phyloP scores from a whole-genome alignment of 2,113 vertebrate genomes.

The Felis chaus region DNA sequence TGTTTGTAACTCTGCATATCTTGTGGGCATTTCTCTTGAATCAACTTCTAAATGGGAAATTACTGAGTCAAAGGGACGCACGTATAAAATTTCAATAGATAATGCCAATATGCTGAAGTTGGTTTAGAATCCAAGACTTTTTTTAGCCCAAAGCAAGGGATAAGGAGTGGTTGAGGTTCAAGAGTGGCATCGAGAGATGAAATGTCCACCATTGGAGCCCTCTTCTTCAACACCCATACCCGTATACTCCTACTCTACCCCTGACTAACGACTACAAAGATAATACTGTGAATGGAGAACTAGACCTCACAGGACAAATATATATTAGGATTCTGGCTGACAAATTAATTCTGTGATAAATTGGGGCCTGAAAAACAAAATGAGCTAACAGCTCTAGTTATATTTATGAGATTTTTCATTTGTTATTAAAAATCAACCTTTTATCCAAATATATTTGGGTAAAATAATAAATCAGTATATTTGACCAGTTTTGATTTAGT shows the following conservation, averaged over 20 bases:
- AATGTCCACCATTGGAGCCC: background rate
- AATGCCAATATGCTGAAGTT: background rate
- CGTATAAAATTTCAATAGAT: background rate
- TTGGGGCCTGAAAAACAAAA: slow-evolving; percentile 29
- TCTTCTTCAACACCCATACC: background rate
- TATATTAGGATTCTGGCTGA: background rate
- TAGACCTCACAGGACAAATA: background rate
- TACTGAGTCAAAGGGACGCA: background rate
- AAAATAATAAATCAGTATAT: no score
- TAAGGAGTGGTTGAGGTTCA: background rate
- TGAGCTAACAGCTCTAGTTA: background rate
- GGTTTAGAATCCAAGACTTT: background rate
- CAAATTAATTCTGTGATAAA: slow-evolving; percentile 37
- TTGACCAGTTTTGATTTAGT: background rate
- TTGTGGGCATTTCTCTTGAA: background rate
- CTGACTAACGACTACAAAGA: background rate
- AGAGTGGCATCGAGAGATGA: background rate
- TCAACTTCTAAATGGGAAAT: slow-evolving; percentile 7
- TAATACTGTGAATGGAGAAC: background rate
- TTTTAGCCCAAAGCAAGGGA: background rate
- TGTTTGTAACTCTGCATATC: background rate
- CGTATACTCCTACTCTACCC: background rate
- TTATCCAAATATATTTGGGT: background rate
- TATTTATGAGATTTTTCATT: background rate
- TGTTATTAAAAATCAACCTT: slow-evolving; percentile 46